Base-by-base conservation (phyloP, 2,113 vertebrate genomes). In the Odontophorus gujanensis region DNA sequence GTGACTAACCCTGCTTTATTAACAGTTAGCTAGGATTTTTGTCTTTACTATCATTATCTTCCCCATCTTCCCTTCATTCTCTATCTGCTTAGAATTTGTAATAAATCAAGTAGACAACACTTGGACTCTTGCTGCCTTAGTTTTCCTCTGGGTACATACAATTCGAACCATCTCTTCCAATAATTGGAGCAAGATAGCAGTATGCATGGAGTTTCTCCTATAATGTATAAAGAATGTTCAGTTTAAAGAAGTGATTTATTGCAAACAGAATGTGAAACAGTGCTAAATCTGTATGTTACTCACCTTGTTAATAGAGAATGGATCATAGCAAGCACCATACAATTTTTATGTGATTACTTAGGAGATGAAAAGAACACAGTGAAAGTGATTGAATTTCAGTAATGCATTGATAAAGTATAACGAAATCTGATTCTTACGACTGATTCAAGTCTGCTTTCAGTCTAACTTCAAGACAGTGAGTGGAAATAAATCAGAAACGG, bases 131-230 rank as follows among this genome's bases (percentile, higher is more conserved):
- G 50, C 50, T 51, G 13, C 50, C 25, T 51, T 51, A 26, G 13
- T 51, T 28, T 26, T 51, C 50, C 50, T 51, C 13, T 14, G 26
- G 50, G 25, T 14, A 13, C 26, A 51, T 51, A 26, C 26, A 14
- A 26, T 7, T 15, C 11, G 6, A 51, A 51, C 50, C 25, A 28
- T 51, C 50, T 26, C 25, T 25, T 51, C 50, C 25, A 26, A 28
- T 51, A 51, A 51, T 28, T 51, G 50, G 25, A 51, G 25, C 14
- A 7, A 51, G 25, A 51, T 28, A 28, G 75, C 47, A 43, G 15
- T 22, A 79, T 82, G 57, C 59, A 26, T 93, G 82, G 51, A 84
- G 74, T 85, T 87, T 94, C 95, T 97, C 85, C 76, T 94, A 85
- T 89, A 75, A 94, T 59, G 7, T 77, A 50, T 24, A 87, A 66